Evolutionary conservation across 2,888 invertebrate genomes (phyloP).

Genomic region (Dexiosoma caninum): DNA sequence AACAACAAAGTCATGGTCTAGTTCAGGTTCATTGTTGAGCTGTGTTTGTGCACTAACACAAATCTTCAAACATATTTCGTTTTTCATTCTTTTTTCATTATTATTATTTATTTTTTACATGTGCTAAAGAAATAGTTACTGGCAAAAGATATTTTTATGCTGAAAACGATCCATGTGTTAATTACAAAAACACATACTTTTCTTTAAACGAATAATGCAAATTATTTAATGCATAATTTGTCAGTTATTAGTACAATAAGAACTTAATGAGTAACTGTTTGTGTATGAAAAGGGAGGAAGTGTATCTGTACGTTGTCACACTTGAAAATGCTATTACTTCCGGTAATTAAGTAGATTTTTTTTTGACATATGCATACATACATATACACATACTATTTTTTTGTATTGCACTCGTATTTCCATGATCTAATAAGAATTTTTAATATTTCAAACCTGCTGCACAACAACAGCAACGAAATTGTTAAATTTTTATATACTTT

Average conservation of each 20-base stretch:
- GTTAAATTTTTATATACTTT: not conserved
- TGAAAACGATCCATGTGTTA: slow-evolving; percentile 1
- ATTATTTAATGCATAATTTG: slow-evolving; percentile 21
- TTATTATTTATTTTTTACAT: not conserved
- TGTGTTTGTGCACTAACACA: not conserved
- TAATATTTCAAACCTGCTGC: not conserved
- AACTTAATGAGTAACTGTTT: not conserved
- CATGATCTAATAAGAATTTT: slow-evolving; percentile 5
- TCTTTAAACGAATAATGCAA: slow-evolving; percentile 20
- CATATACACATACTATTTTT: not conserved
- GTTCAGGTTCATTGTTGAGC: slow-evolving; percentile 61
- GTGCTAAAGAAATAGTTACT: too few species aligned
- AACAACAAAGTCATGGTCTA: slow-evolving; percentile 63
- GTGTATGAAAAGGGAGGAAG: not conserved
- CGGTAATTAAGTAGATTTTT: slow-evolving; percentile 32
- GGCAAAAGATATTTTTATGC: not conserved
- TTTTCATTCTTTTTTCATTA: not conserved
- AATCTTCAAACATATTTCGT: not conserved
- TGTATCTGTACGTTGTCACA: not conserved
- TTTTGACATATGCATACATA: too few species aligned
- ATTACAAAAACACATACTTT: not conserved
- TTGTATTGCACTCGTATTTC: not conserved
- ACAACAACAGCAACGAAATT: too few species aligned
- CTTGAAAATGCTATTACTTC: slow-evolving; percentile 52
- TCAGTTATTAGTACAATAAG: slow-evolving; percentile 2